Base-by-base conservation (phyloP, 2,888 invertebrate species). In the Cyrtodaria siliqua region DNA sequence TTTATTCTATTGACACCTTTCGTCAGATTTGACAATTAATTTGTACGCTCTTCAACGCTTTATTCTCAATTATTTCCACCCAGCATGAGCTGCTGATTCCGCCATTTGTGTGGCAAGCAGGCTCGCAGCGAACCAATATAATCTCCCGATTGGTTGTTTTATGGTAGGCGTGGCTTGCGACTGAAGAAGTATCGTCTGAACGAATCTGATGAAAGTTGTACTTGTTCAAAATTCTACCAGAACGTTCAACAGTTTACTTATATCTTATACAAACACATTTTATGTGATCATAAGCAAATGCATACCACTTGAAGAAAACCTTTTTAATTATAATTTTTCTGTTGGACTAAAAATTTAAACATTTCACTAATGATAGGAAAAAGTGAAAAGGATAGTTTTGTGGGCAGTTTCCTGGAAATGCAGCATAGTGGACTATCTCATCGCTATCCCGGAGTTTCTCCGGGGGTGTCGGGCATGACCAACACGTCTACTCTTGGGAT, bases 341-440 rank as follows among this genome's bases (percentile, higher is more conserved):
- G 24, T 38, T 33, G 60, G 52, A 60, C 59, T 33, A 53, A 4
- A 16, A 47, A 6, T 33, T 33, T 33, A 4, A 33, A 12, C n/a
- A 20, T 20, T 20, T 44, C 20, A 44, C 44, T 44, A 47, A 80
- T 80, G 80, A 80, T 80, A 33, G 80, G 80, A 50, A 80, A 80
- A 80, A 80, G 55, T 60, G 80, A 80, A 66, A 72, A 76, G 44
- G 80, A 80, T 44, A 59, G 73, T 61, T 79, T 82, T 79, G 81
- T 83, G 55, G 81, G 80, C 9, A 82, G 78, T 76, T 80, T 86
- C 80, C 70, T 85, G 82, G 85, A 87, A 59, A 90, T 92, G 90
- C 91, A 91, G 76, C 87, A 88, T 12, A 86, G 89, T 63, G 83
- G 90, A 29, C 79, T 92, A 18, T 88, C 89, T 68, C 78, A 89